Base-by-base conservation (phyloP, 2,797 vertebrate genomes). In the Paguma larvata region DNA sequence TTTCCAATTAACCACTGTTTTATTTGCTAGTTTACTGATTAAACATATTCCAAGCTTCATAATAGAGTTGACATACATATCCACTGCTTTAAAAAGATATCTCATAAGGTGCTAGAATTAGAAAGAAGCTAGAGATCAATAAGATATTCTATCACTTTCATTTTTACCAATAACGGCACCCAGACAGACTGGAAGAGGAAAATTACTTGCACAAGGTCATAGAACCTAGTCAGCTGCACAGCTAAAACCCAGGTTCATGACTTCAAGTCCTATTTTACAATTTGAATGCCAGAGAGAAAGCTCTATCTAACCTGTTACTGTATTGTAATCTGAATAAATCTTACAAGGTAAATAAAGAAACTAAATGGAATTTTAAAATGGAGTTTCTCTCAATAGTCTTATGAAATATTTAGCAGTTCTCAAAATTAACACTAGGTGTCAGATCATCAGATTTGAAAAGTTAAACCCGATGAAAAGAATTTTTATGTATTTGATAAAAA, bases 371-470 rank as follows among this genome's bases (percentile, higher is more conserved):
- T 59, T 59, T 59, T 23, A 59, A 59, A 59, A 23, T 23, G 56
- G 56, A 59, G 8, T 9, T 59, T 59, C 56, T 59, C 32, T 89
- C 59, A 56, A 68, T 89, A 68, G 2, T 32, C 18, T 91, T 67
- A 46, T 79, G 70, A 84, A 94, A 70, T 94, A 72, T 44, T 84
- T 48, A 88, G 96, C 94, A 97, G 89, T 98, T 95, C 97, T 94
- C 82, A 97, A 93, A 97, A 86, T 38, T 85, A 97, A 97, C 98
- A 98, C 97, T 97, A 98, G 98, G 91, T 98, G 98, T 98, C 98
- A 97, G 86, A 53, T 85, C n/a, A 65, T 46, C 93, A 80, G 83
- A 91, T 97, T 89, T 89, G 59, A 91, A 96, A 93, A 96, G 32
- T 34, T 87, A 83, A 92, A 80, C 5, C 72, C 73, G n/a, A 38